Conservation (phyloP, 1,140 invertebrate genomes). For the Drosophila insularis region DNA sequence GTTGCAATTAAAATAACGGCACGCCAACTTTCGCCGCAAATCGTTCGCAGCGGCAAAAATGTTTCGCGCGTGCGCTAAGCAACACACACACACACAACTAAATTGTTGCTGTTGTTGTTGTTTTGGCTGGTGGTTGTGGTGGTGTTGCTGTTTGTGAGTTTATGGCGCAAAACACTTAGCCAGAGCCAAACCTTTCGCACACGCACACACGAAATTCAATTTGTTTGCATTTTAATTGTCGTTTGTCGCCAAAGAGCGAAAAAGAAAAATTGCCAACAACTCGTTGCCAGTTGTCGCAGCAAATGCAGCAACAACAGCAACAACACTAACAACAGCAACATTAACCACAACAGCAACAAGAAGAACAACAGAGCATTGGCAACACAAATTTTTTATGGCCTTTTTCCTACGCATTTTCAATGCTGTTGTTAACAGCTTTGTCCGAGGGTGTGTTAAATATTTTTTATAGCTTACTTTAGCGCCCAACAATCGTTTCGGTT, state of each 20-base stretch:
- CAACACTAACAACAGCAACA: slow-evolving; percentile 30
- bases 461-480: slow-evolving; percentile 78
- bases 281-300: slow-evolving; percentile 73
- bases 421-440: slow-evolving; percentile 78
- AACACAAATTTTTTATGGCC: slow-evolving; percentile 57
- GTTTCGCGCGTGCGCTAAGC: slow-evolving; percentile 71
- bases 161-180: slow-evolving; percentile 74
- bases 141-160: slow-evolving; percentile 47
- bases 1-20: slow-evolving; percentile 80
- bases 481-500: slow-evolving; percentile 52
- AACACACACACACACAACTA: slow-evolving; percentile 36
- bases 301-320: slow-evolving; percentile 45
- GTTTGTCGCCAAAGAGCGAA: slow-evolving; percentile 66
- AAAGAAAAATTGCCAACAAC: slow-evolving; percentile 76
- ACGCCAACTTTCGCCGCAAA: slow-evolving; percentile 75
- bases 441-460: slow-evolving; percentile 79
- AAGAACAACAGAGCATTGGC: slow-evolving; percentile 25
- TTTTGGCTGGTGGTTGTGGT: slow-evolving; percentile 17
- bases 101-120: slow-evolving; percentile 15
- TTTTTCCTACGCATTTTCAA: slow-evolving; percentile 77
- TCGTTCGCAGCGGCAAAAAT: slow-evolving; percentile 61
- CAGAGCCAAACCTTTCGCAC: slow-evolving; percentile 72
- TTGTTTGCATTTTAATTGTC: slow-evolving; percentile 80
- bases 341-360: slow-evolving; percentile 26
- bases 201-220: slow-evolving; percentile 62